phyloP scores from a whole-genome alignment of 2,888 invertebrate genomes.

The Entomobrya multifasciata region DNA sequence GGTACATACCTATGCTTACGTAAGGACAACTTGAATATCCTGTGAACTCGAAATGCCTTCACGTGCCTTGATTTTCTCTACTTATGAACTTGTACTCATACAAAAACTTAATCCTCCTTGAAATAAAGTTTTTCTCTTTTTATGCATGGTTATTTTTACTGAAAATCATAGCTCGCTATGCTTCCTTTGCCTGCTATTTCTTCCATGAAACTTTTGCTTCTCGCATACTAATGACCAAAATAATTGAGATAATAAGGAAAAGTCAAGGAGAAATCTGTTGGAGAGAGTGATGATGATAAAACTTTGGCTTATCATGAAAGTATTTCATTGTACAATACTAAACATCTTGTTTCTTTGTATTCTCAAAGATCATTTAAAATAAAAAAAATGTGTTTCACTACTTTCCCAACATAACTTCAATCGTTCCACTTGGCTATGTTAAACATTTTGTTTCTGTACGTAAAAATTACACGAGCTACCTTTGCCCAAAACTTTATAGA shows the following conservation, averaged over 20 bases:
- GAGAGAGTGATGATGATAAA: conserved; percentile 1
- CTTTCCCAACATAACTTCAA: conserved; percentile 15
- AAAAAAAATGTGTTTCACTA: background rate
- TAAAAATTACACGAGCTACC: background rate
- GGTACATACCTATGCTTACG: too few species aligned
- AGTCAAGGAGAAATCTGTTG: background rate
- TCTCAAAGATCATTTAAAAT: conserved; percentile 18
- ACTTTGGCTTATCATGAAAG: background rate
- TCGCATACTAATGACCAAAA: conserved; percentile 3
- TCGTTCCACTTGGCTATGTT: background rate
- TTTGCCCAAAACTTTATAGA: background rate
- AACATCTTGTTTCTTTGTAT: background rate
- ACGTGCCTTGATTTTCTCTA: background rate
- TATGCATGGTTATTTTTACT: background rate
- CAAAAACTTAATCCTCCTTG: background rate
- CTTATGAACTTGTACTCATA: background rate
- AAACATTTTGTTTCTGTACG: background rate
- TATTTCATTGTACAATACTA: background rate
- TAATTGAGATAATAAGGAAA: background rate
- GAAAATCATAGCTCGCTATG: too few species aligned
- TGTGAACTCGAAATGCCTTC: background rate
- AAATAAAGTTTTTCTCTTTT: background rate
- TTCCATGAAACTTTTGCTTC: background rate
- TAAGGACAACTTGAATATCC: background rate
- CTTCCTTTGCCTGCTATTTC: background rate